Evolutionary conservation across 2,888 invertebrate species (phyloP).

Genomic region (Adineta ricciae): DNA sequence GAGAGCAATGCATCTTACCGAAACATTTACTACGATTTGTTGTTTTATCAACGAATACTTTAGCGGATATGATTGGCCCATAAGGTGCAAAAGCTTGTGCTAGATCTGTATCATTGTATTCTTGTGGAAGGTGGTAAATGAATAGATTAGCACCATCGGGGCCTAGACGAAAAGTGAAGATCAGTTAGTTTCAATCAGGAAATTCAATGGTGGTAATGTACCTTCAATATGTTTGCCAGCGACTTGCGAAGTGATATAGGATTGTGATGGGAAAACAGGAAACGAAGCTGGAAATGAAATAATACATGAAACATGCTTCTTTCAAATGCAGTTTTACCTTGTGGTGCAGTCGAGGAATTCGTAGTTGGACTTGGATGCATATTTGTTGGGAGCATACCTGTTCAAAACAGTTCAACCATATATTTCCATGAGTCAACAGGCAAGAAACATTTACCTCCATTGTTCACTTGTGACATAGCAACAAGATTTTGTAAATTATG

Average conservation of each 20-base stretch:
- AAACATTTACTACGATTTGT: slow-evolving; percentile 99
- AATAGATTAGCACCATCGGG: slow-evolving; percentile 46
- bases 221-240: slow-evolving; percentile 13
- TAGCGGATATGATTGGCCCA: slow-evolving; percentile 93
- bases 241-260: not conserved
- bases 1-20: slow-evolving; percentile 54
- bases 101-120: slow-evolving; percentile 91
- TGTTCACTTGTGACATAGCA: slow-evolving; percentile 23
- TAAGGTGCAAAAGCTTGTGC: slow-evolving; percentile 93
- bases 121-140: slow-evolving; percentile 97
- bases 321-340: no score
- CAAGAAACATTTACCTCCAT: not conserved
- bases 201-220: not conserved
- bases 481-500: slow-evolving; percentile 31
- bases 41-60: slow-evolving; percentile 99
- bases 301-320: no score
- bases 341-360: not conserved
- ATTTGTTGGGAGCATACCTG: not conserved
- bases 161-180: slow-evolving; percentile 28
- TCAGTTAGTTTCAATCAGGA: not conserved
- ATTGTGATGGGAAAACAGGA: not conserved
- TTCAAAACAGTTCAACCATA: not conserved
- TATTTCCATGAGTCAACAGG: no score
- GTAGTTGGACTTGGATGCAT: slow-evolving; percentile 13
- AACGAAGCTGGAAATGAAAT: not conserved